Base-by-base conservation (phyloP, 2,888 invertebrate species). In the Achlya flavicornis region DNA sequence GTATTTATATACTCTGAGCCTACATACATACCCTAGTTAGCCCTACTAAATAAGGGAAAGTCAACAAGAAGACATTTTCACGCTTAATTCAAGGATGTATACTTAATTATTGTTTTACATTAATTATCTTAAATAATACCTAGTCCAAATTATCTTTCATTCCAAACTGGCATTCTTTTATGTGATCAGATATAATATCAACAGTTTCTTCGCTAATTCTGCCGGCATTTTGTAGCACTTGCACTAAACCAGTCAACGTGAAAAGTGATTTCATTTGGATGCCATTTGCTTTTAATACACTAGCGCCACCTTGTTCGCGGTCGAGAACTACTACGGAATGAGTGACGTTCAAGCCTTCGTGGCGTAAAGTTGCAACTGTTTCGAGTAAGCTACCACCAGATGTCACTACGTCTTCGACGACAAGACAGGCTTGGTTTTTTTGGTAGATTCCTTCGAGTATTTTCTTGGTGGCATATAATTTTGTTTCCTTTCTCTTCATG, bases 371-470 rank as follows among this genome's bases (percentile, higher is more conserved):
- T 63, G 94, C 91, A 33, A 96, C 97, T 0, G 99, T 98, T 90
- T 99, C 99, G 66, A 98, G 84, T 63, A 99, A 95, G 83, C 99
- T 99, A 63, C 97, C 96, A 32, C 99, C 99, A 82, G 98, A 98
- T 60, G 97, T 97, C 69, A 98, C 96, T 61, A 99, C 98, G 89
- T 99, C 99, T 87, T 99, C 99, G 3, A 99, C 95, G 57, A 99
- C 97, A 0, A 99, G 90, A 80, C 98, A 98, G 2, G 89, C 95
- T 77, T 98, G 97, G 63, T 88, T 84, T 61, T 77, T 75, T 62
- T 83, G 73, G 69, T 95, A 99, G 58, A 95, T 94, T 11, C 99
- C 99, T 93, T 99, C 99, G 19, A 99, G 96, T 63, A 98, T 91
- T 87, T 98, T 98, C 88, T 98, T 98, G 0, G 99, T 99, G 0